Evolutionary conservation across 2,797 vertebrate species (phyloP), one percentile per base, ranked within the genome.

Genomic region (Acrossocheilus wenchowensis): DNA sequence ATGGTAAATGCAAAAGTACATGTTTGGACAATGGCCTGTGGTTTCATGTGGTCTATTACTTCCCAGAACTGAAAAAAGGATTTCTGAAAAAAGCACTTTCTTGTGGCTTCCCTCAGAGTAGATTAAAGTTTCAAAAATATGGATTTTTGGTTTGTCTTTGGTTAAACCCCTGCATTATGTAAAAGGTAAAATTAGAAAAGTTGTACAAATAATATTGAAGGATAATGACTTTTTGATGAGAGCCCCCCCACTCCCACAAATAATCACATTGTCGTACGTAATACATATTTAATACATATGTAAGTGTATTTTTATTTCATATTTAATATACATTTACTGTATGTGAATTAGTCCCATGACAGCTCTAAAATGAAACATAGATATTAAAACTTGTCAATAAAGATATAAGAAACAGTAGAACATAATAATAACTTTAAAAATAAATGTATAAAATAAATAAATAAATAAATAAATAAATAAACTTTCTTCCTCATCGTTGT

Each of bases 1-100:
- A 84, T 87, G 83, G 80, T 64, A 11, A 72, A 50, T 64, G 43
- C 64, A 75, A 74, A 72, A 52, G 80, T 26, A 77, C 52, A n/a
- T 41, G 41, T 39, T 52, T 72, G 36, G 64, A 83, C 52, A 66
- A 83, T 82, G 80, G 74, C 10, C 19, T 86, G 80, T 66, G 80
- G 79, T 83, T 73, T 43, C 14, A 34, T 6, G 64, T 48, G 41
- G 50, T 60, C 0, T 45, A 41, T 41, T 73, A 15, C 66, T 86
- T 68, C 23, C 80, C 48, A 77, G 64, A 82, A 48, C 26, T 26
- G 57, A 26, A 19, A 30, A 74, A 69, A 71, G 23, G 45, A 19
- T 34, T 50, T 50, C 34, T 34, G 45, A 48, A 41, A 85, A 15
- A 21, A 81, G 19, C 8, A 14, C 52, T 19, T 71, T 68, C 64